Evolutionary conservation across 1,140 invertebrate genomes (phyloP), one percentile per base, ranked within the genome.

Genomic region (Antheraea mylitta): DNA sequence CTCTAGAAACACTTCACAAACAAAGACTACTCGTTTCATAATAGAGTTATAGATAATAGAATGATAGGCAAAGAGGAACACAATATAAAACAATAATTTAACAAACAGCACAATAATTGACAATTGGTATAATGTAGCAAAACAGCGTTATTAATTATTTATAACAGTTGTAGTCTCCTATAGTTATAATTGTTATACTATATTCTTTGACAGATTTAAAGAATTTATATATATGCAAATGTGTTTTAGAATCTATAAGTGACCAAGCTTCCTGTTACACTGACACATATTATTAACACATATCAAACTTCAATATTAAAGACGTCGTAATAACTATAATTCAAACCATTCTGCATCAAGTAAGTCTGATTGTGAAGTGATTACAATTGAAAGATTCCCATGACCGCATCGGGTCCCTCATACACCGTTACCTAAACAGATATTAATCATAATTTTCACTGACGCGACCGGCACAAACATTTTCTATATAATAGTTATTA

Each of bases 391-490:
- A 38, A 38, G 68, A 76, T 79, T 84, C 77, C 77, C 78, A 83
- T 76, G 73, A 69, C 65, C 45, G 45, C 45, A 53, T 70, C 70
- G 74, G 66, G 74, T 74, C 75, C 72, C 69, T 70, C 68, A 68
- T 69, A 70, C 72, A 85, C 87, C 86, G 87, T 90, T 90, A 88
- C 68, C 82, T 86, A 89, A 88, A 87, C 86, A 84, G 87, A 92
- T 92, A 92, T 92, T 92, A 92, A 92, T 92, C 89, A 92, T 90
- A 90, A 90, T 92, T 92, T 92, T 86, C 88, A 89, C 83, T 91
- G 85, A 91, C 86, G 79, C 80, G 80, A 73, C 78, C 76, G 72
- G 74, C 76, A 85, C 85, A 82, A 86, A 73, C 83, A 82, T 87
- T 83, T 82, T 30, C 22, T 79, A 80, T 81, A 90, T 90, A 81